Evolutionary conservation across 2,797 vertebrate genomes (phyloP).

Genomic region (Crocidura indochinensis): DNA sequence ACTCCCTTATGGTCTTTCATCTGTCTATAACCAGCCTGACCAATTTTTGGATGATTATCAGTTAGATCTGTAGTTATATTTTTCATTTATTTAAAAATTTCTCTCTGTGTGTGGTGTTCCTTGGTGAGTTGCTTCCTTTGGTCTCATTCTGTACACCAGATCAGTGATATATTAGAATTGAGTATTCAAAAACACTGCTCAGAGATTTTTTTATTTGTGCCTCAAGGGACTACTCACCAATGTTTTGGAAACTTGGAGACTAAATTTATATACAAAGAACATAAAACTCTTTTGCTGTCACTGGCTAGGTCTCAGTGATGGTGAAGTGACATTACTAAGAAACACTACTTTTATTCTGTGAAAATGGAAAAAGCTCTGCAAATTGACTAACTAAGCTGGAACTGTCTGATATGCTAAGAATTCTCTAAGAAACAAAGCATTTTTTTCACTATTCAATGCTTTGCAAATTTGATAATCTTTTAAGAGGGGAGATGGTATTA

Average conservation of each 20-base stretch:
- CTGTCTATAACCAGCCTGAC: slow-evolving; percentile 62
- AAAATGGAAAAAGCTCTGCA: slow-evolving; percentile 10
- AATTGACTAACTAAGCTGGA: not conserved
- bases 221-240: slow-evolving; percentile 60
- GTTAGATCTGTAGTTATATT: slow-evolving; percentile 63
- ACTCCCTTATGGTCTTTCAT: slow-evolving; percentile 66
- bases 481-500: slow-evolving; percentile 41
- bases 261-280: slow-evolving; percentile 67
- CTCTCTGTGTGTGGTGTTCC: slow-evolving; percentile 48
- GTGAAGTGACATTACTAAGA: not conserved
- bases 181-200: slow-evolving; percentile 47
- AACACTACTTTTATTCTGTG: slow-evolving; percentile 2
- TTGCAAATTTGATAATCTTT: slow-evolving; percentile 53
- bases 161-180: slow-evolving; percentile 54
- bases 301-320: slow-evolving; percentile 40
- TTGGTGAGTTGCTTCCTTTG: slow-evolving; percentile 40
- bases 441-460: slow-evolving; percentile 47
- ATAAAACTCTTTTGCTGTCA: slow-evolving; percentile 61
- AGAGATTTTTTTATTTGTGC: slow-evolving; percentile 75
- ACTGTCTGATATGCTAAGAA: not conserved
- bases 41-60: slow-evolving; percentile 74
- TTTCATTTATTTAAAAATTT: slow-evolving; percentile 67
- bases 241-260: slow-evolving; percentile 80
- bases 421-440: slow-evolving; percentile 43
- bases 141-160: slow-evolving; percentile 40